phyloP scores from a whole-genome alignment of 1,140 invertebrate genomes.

The Adoxophyes honmai region DNA sequence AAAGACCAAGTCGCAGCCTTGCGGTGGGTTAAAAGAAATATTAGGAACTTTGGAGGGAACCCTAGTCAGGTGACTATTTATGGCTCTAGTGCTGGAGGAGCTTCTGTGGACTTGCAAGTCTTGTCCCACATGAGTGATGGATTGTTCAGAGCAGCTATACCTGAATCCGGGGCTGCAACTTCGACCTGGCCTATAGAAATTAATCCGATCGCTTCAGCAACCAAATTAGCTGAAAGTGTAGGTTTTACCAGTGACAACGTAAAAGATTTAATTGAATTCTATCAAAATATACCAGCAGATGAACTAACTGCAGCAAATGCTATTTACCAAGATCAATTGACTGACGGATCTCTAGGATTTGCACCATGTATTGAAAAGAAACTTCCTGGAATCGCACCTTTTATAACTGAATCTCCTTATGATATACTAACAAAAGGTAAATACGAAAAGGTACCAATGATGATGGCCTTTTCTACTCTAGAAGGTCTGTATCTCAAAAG shows the following conservation, averaged over 20 bases:
- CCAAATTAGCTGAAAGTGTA: background rate
- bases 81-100: conserved; percentile 55
- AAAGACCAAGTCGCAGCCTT: conserved; percentile 76
- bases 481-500: background rate
- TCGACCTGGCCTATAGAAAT: background rate
- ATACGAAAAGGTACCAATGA: background rate
- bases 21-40: conserved; percentile 77
- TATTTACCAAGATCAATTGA: background rate
- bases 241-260: background rate
- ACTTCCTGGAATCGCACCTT: background rate
- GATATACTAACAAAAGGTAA: background rate
- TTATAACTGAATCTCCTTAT: background rate
- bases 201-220: background rate
- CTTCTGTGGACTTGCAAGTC: conserved; percentile 37
- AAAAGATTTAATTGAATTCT: background rate
- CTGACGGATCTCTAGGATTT: background rate
- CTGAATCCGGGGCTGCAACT: background rate
- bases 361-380: background rate
- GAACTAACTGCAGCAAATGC: background rate
- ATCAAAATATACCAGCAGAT: background rate
- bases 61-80: conserved; percentile 53
- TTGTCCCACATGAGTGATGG: background rate
- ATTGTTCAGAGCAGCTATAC: background rate
- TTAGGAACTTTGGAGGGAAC: conserved; percentile 73
- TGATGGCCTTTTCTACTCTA: background rate